These are phyloP conservation scores for Drosophila kokeensis DNA, from an alignment of 2,888 invertebrate genomes.

Conservation along the genomic window DNA sequence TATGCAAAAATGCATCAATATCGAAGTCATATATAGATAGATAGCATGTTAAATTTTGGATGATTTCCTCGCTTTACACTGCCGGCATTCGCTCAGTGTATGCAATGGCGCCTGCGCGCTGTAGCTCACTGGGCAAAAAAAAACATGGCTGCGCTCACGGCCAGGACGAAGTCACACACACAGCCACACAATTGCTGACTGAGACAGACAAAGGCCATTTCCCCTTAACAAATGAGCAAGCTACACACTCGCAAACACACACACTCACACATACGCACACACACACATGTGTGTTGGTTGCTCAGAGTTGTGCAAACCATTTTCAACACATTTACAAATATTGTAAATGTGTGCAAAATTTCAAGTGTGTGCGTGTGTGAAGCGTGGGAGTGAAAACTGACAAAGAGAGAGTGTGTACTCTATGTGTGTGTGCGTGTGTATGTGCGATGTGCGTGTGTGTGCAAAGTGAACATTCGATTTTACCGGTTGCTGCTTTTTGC, in stretches of 20 bases:
- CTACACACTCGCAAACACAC: constrained; percentile 35
- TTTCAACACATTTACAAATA: constrained; percentile 82
- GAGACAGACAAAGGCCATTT: constrained; percentile 79
- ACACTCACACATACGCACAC: constrained; percentile 21
- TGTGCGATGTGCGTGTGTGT: constrained; percentile 38
- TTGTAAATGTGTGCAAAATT: constrained; percentile 83
- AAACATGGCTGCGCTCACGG: constrained; percentile 76
- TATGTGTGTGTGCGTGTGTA: constrained; percentile 4
- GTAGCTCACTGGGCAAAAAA: constrained; percentile 43
- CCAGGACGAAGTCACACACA: constrained; percentile 31
- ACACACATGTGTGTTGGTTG: constrained; percentile 42
- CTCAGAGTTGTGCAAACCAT: constrained; percentile 81
- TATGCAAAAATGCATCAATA: neutral
- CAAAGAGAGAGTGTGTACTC: constrained; percentile 17
- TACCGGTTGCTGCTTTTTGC: constrained; percentile 81
- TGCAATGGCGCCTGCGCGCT: constrained; percentile 65
- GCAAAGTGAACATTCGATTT: constrained; percentile 81
- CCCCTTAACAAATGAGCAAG: constrained; percentile 80
- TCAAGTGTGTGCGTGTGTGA: constrained; percentile 47
- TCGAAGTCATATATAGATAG: neutral
- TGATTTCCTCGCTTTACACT: rapidly evolving
- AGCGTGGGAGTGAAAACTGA: constrained; percentile 47
- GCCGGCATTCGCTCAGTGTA: constrained; percentile 57
- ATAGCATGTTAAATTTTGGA: neutral
- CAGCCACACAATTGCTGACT: constrained; percentile 13